Evolutionary conservation across 2,797 vertebrate species (phyloP), one percentile per base, ranked within the genome.

Genomic region (Hippoglossus hippoglossus): DNA sequence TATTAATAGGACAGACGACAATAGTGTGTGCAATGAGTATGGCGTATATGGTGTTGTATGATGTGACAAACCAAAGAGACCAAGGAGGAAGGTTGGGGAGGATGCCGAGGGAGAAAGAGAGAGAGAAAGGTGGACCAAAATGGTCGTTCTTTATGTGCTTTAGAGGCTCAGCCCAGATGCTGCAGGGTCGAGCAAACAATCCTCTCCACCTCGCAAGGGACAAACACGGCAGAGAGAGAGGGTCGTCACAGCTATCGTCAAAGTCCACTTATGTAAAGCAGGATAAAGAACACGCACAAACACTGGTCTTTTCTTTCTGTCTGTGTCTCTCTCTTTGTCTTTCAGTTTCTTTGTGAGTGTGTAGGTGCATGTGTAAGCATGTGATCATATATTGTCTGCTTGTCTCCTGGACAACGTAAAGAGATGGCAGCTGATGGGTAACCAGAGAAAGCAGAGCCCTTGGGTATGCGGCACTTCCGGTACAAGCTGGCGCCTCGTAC

Each of bases 401-500:
- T 52, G 4, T 71, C 69, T 76, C 36, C 72, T 52, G 59, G 54
- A 70, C 55, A 61, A 39, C 66, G 75, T 84, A 87, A 88, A 91
- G 83, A 89, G 87, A 89, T 83, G 82, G 84, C 90, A 93, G 92
- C 93, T 94, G 90, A 91, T 88, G 85, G 84, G 91, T 88, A 92
- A 92, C 87, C 82, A 89, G 92, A 93, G 92, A 93, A 87, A 92
- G 90, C 84, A 72, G 75, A 89, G 91, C 89, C 86, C 91, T 85
- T 91, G 91, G 49, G 62, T 64, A 50, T 26, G 88, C 87, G 82
- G 56, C 6, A 41, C 56, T 87, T 76, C 81, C 79, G 24, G 84
- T 85, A 73, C 80, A 88, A 46, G 58, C 87, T 93, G 92, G 90
- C 88, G 89, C 91, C 91, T 84, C 75, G 18, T 8, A 77, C 77